Base-by-base conservation (phyloP, 2,888 invertebrate species). In the Cremastobaeus sp. region DNA sequence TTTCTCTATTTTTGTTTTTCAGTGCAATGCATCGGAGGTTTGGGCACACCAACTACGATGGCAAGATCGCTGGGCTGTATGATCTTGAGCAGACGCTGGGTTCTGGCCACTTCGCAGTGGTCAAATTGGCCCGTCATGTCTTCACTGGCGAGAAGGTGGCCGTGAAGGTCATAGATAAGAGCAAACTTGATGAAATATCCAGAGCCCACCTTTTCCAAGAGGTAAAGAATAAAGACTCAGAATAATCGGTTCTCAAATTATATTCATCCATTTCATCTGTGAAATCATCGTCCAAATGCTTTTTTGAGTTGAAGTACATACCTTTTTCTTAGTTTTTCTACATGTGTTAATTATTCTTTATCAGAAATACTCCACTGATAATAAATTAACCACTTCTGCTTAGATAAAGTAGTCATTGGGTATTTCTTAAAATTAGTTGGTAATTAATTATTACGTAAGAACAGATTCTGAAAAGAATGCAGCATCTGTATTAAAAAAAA, bases 131-230 rank as follows among this genome's bases (percentile, higher is more conserved):
- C 18, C 91, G 96, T 77, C 99, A 99, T 91, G 99, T 99, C 66
- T 99, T 99, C 89, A 99, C 99, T 54, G 98, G 98, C 30, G 98
- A 98, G 90, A 97, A 97, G 89, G 99, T 99, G 64, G 97, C 97
- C 60, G 97, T 97, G 57, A 97, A 97, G 92, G 95, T 99, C 75
- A 99, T 99, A 84, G 99, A 99, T 89, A 99, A 99, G 89, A 96
- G 94, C 82, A 98, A 98, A 89, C 89, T 99, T 82, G 99, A 99
- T 89, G 96, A 97, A 82, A 94, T 97, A 34, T 98, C 98, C 12
- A 94, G 95, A 84, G 94, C 96, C 70, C 98, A 99, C 91, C 92
- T 99, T 80, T 96, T 97, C 89, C 97, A 98, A 90, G 95, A 96
- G 94, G 95, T 98, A 88, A 37, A 37, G n/a, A n/a, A n/a, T n/a